Percentiles rank a stretch among this genome's conserved stretches.
phyloP scores from a whole-genome alignment of 1,140 invertebrate genomes.

The Drosophila tropicalis region DNA sequence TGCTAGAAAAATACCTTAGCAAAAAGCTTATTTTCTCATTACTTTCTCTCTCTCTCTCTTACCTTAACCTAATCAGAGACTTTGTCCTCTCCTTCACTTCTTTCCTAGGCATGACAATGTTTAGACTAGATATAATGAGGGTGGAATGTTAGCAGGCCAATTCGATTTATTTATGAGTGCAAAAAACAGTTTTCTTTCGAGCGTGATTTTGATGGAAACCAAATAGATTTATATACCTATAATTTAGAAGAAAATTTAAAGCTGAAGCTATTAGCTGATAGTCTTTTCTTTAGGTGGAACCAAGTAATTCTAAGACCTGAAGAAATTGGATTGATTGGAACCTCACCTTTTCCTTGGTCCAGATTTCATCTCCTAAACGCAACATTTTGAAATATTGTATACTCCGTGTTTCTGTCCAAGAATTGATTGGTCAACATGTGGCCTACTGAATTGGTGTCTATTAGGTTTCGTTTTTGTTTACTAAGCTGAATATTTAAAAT shows the following conservation, averaged over 20 bases:
- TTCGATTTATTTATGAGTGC: constrained; percentile 14
- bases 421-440: constrained; percentile 40
- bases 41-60: constrained; percentile 20
- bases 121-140: constrained; percentile 27
- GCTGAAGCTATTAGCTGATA: too few species aligned
- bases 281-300: too few species aligned
- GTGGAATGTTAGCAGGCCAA: constrained; percentile 6
- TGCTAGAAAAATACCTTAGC: constrained; percentile 19
- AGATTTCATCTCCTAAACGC: too few species aligned
- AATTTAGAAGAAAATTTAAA: neutral
- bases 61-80: constrained; percentile 56
- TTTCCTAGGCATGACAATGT: neutral
- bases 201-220: neutral
- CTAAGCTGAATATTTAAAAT: constrained; percentile 47
- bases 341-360: too few species aligned
- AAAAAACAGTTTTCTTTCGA: constrained; percentile 1
- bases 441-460: constrained; percentile 57
- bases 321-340: too few species aligned
- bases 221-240: constrained; percentile 1
- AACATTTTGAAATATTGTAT: neutral
- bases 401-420: neutral
- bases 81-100: neutral
- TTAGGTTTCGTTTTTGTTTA: constrained; percentile 49
- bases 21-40: constrained; percentile 26
- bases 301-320: too few species aligned